These are phyloP conservation scores for Hemibagrus guttatus DNA, from an alignment of 2,797 vertebrate genomes.

Conservation along the genomic window DNA sequence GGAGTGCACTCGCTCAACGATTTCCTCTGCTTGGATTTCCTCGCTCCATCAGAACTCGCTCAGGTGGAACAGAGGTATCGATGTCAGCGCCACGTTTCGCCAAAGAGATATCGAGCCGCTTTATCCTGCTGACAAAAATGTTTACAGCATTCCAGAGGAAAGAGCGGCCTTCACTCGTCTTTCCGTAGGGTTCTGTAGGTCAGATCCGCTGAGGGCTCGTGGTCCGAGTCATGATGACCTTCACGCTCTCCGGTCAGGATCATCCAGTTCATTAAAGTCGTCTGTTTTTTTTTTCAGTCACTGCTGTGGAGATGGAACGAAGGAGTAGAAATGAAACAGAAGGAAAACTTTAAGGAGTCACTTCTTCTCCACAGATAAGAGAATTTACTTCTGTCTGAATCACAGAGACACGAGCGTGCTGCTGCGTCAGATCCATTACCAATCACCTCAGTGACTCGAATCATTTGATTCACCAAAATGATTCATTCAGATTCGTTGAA, in stretches of 20 bases:
- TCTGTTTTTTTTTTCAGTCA: background rate
- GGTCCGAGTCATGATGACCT: background rate
- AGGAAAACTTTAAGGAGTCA: background rate
- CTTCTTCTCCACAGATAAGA: background rate
- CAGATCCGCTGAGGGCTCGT: background rate
- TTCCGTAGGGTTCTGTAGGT: background rate
- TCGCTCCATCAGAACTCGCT: conserved; percentile 35
- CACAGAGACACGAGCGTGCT: background rate
- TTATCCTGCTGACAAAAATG: conserved; percentile 37
- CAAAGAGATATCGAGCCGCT: conserved; percentile 33
- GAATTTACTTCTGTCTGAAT: background rate
- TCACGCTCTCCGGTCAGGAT: background rate
- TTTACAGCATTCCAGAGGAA: conserved; percentile 1
- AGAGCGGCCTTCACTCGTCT: background rate
- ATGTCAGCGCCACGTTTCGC: conserved; percentile 26
- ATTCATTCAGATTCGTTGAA: too few species aligned
- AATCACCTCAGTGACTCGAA: too few species aligned
- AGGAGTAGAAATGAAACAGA: background rate
- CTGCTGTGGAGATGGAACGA: background rate
- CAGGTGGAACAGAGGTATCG: conserved; percentile 37
- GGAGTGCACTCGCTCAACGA: conserved; percentile 32
- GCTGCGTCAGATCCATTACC: background rate
- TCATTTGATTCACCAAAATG: too few species aligned
- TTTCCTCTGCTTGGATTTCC: conserved; percentile 42
- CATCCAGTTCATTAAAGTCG: background rate